Evolutionary conservation across 1,140 invertebrate genomes (phyloP), one percentile per base, ranked within the genome.

Genomic region (Nephila pilipes): DNA sequence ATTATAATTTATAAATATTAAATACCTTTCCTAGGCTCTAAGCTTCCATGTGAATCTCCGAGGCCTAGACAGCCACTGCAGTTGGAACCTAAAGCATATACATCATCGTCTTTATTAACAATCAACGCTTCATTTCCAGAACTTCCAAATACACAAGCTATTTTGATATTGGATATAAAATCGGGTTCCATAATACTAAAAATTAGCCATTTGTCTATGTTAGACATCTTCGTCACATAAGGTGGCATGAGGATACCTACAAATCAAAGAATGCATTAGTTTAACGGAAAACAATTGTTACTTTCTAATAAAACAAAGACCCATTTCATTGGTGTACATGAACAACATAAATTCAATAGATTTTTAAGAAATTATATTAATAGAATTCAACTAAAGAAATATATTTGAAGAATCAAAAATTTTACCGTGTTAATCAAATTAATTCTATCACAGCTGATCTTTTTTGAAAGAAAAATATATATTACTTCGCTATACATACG

Each of bases 61-160:
- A 96, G 95, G n/a, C 97, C 97, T 54, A 97, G 95, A 94, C 97
- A 97, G 22, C 96, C 96, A 88, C 96, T 96, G 32, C 96, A 96
- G 94, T 97, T 97, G 16, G 96, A 96, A 63, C 97, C 97, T 69
- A 97, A 94, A 14, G 96, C 96, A 95, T 96, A 97, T 4, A 97
- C 96, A 94, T 96, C 96, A 95, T 97, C 96, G 94, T 96, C 96
- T 94, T 96, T 96, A 36, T 96, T 97, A 22, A 97, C 96, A 85
- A 97, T 96, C 63, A 97, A 95, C 38, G 97, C 97, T 95, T 97
- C 97, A 95, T 97, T 97, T 22, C 97, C 97, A 60, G 97, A 95
- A 93, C 96, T 96, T 96, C 97, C 97, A 95, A 97, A 97, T 18
- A 97, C 97, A 94, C 96, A 96, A 46, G 96, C 96, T 93, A 97